Evolutionary conservation across 2,113 vertebrate species (phyloP), one percentile per base, ranked within the genome.

Genomic region (Calidris pygmaea): DNA sequence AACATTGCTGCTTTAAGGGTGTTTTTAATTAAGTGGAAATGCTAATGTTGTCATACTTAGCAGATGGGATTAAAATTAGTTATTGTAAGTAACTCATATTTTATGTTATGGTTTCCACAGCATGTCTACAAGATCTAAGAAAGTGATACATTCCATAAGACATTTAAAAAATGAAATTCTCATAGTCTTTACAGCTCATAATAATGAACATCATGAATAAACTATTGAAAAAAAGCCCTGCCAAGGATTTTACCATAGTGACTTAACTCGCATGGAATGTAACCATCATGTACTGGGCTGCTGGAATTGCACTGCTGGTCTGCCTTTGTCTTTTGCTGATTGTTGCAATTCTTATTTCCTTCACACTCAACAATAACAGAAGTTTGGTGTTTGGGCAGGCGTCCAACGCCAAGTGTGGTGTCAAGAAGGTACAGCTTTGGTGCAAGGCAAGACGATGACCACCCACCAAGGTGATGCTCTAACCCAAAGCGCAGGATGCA

Each of bases 41-140:
- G 99, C 99, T 99, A 99, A 99, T 99, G 99, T 99, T 99, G 99
- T 99, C 99, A 99, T 99, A 99, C 98, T 99, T 99, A 99, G 99
- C 99, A 99, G 99, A 99, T 99, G 98, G 99, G 99, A 99, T 99
- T 99, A 99, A 99, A 99, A 99, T 99, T 98, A 99, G 99, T 99
- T 99, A 99, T 99, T 99, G 99, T 99, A 99, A 99, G 99, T 99
- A 99, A 99, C 98, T 99, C 98, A 98, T 99, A 98, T 99, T 99
- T 99, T 99, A 99, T 98, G 98, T 98, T 99, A 99, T 99, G 98
- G 99, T 99, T 99, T 98, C 99, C 98, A 99, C 98, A 98, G 98
- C 98, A 99, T 98, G 98, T 98, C 98, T 98, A 98, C 98, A 98
- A 98, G 98, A 98, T 98, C 98, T 98, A 98, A 98, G 97, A 98